Evolutionary conservation across 2,113 vertebrate species (phyloP), one percentile per base, ranked within the genome.

Genomic region (Arothron firmamentum): DNA sequence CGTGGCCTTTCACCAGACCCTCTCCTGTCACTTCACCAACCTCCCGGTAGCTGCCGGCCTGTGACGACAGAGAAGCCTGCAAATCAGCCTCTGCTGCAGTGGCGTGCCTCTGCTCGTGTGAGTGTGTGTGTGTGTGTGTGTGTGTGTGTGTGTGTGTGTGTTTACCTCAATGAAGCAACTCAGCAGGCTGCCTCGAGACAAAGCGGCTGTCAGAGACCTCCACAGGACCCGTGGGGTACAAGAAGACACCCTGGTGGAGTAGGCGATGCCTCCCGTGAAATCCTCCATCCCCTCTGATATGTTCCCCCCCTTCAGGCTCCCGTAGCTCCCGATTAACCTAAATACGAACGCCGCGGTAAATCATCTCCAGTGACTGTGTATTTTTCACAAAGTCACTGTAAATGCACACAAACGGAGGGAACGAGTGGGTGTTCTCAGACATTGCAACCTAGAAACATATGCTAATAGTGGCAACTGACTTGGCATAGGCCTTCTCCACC

Each of bases 221-320:
- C 92, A 92, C 48, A 92, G 81, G 54, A 89, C 87, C 1, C 10
- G 80, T 15, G 90, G 85, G 13, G 82, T 84, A 5, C 72, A 80
- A 21, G 88, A 86, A 1, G 83, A 73, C 19, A 90, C 70, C 0
- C 68, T 28, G 46, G 88, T 23, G 0, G 87, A 75, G 77, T 85
- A 85, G 0, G 90, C 91, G 6, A 93, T 92, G 20, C 92, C 92
- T 1, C 92, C 92, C 0, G 92, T 93, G 69, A 93, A 93, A 56
- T 93, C 92, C 67, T 92, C 92, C 91, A 93, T 91, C 13, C 88
- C 91, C 70, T 93, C 92, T 0, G 92, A 91, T 55, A 92, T 92
- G 38, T 89, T 91, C 0, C 92, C 92, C 6, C 91, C 92, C 55
- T 87, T 89, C 71, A 93, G 83, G 70, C 90, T 89, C 41, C 81